phyloP scores from a whole-genome alignment of 1,140 invertebrate genomes.

The Metopolophium dirhodum region DNA sequence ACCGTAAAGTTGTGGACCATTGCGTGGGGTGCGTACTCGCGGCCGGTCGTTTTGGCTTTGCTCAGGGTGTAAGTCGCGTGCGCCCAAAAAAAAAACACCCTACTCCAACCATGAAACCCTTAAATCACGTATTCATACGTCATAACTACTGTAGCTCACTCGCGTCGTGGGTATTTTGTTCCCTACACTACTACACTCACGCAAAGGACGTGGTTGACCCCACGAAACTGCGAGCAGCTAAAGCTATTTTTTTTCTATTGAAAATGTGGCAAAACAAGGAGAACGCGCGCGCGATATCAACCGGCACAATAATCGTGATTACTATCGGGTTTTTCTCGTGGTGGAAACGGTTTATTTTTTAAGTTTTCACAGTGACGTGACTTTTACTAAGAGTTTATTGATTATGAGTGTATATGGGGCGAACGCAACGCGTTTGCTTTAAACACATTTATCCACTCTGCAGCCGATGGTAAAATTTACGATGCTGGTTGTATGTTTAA shows the following conservation, averaged over 20 bases:
- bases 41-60: neutral
- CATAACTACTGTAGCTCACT: neutral
- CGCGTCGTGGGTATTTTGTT: neutral
- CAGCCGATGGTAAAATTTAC: neutral
- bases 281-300: neutral
- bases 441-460: neutral
- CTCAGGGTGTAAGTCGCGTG: neutral
- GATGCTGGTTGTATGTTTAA: neutral
- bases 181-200: neutral
- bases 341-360: neutral
- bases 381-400: neutral
- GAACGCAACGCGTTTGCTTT: neutral
- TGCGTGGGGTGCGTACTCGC: no score
- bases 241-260: neutral
- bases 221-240: neutral
- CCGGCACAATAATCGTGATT: neutral
- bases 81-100: neutral
- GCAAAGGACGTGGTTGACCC: neutral
- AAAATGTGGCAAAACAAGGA: neutral
- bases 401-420: neutral
- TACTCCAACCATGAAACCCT: neutral
- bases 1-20: neutral
- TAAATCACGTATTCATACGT: conserved; percentile 14
- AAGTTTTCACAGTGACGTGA: neutral
- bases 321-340: neutral